phyloP scores from a whole-genome alignment of 53 echinoderm and acorn worm genomes.

The Hippasteria phrygiana region DNA sequence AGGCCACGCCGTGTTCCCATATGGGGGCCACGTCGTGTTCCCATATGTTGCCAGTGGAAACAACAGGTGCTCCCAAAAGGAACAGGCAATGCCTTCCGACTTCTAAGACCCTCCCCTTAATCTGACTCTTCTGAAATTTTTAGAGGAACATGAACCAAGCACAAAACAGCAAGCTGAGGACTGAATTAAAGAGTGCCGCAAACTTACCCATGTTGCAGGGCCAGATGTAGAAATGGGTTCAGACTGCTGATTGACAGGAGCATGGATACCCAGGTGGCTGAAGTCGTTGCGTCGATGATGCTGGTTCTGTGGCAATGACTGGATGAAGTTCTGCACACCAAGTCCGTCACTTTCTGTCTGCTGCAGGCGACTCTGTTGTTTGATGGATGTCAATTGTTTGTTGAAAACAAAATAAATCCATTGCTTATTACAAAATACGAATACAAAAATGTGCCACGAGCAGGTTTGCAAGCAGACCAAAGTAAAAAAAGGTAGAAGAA shows the following conservation, averaged over 20 bases:
- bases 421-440: no score
- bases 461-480: no score
- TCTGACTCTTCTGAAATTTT: no score
- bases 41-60: no score
- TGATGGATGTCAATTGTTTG: not conserved
- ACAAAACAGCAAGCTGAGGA: not conserved
- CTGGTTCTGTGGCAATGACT: conserved; percentile 70
- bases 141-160: not conserved
- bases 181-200: not conserved
- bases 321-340: conserved; percentile 76
- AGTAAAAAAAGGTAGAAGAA: no score
- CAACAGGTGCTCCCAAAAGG: no score
- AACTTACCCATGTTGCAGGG: conserved; percentile 68
- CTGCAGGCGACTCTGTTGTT: conserved; percentile 69
- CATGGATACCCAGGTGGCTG: conserved; percentile 92
- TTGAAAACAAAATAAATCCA: not conserved
- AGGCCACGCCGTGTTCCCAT: no score
- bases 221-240: not conserved
- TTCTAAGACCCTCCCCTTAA: no score
- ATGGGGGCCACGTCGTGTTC: no score
- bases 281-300: conserved; percentile 88
- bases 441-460: no score
- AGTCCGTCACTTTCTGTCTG: conserved; percentile 64
- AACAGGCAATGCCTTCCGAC: no score
- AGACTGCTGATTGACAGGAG: conserved; percentile 33